Percentiles rank a stretch among this genome's conserved stretches.
phyloP scores from a whole-genome alignment of 2,888 invertebrate genomes.

The Gerosis bhagava region DNA sequence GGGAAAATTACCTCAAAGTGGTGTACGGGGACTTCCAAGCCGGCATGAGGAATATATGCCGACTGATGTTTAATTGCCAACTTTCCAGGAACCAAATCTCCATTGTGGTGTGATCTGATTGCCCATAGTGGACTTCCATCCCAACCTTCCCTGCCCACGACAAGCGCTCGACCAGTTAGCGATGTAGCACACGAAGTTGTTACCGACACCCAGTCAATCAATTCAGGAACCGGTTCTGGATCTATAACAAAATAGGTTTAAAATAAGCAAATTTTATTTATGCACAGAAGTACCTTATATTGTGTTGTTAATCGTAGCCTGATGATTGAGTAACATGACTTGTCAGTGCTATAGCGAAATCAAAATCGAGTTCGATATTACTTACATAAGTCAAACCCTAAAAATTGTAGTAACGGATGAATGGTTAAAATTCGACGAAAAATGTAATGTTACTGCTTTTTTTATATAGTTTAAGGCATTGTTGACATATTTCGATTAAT shows the following conservation, averaged over 20 bases:
- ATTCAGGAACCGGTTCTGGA: slow-evolving; percentile 34
- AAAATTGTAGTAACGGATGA: no score
- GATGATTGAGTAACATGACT: no score
- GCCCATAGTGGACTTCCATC: slow-evolving; percentile 70
- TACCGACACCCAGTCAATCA: slow-evolving; percentile 60
- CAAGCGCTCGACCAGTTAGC: slow-evolving; percentile 53
- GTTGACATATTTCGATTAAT: no score
- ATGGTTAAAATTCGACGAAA: no score
- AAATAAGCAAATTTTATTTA: no score
- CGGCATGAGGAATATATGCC: slow-evolving; percentile 61
- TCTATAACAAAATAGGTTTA: slow-evolving; percentile 4
- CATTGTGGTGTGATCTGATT: slow-evolving; percentile 65
- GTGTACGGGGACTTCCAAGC: slow-evolving; percentile 66
- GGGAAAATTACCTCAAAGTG: slow-evolving; percentile 69
- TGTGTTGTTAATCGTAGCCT: no score
- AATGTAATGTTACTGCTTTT: no score
- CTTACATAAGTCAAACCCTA: no score
- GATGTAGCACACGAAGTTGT: slow-evolving; percentile 48
- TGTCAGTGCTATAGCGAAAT: no score
- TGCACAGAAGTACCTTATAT: no score
- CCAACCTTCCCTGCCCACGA: slow-evolving; percentile 69
- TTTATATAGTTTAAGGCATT: no score
- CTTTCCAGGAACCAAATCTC: slow-evolving; percentile 69
- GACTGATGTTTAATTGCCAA: slow-evolving; percentile 60
- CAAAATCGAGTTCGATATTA: no score